Evolutionary conservation across 2,797 vertebrate species (phyloP).

Genomic region (Cirrhinus mrigala): DNA sequence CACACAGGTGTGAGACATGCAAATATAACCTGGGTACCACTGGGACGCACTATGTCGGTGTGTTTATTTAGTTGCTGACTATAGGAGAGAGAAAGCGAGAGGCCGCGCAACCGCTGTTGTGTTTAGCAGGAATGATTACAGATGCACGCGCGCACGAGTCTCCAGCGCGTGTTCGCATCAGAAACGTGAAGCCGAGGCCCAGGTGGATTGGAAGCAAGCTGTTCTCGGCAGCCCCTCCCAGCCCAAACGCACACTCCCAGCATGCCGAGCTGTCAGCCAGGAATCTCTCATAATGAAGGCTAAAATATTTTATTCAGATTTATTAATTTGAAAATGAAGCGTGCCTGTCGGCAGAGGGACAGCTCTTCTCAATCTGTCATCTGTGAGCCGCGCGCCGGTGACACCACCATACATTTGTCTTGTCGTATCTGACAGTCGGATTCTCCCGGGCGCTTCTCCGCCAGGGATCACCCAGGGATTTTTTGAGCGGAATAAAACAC

Average conservation of each 20-base stretch:
- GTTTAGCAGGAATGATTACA: slow-evolving; percentile 51
- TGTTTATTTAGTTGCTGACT: slow-evolving; percentile 44
- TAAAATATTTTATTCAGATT: slow-evolving; percentile 99
- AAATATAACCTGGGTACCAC: slow-evolving; percentile 30
- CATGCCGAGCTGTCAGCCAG: slow-evolving; percentile 94
- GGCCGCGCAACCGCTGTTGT: slow-evolving; percentile 46
- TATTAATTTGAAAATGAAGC: slow-evolving; percentile 99
- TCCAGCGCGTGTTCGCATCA: slow-evolving; percentile 63
- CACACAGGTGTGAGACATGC: slow-evolving; percentile 70
- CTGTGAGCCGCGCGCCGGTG: slow-evolving; percentile 92
- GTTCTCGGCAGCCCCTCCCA: slow-evolving; percentile 83
- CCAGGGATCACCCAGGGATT: slow-evolving; percentile 96
- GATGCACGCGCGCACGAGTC: slow-evolving; percentile 58
- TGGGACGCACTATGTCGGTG: slow-evolving; percentile 47
- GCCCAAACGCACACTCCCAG: slow-evolving; percentile 75
- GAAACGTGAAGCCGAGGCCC: slow-evolving; percentile 85
- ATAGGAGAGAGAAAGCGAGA: slow-evolving; percentile 44
- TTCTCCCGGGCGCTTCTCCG: slow-evolving; percentile 93
- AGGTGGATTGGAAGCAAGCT: slow-evolving; percentile 98
- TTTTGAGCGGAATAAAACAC: slow-evolving; percentile 98
- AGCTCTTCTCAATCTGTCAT: slow-evolving; percentile 99
- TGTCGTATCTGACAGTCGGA: slow-evolving; percentile 98
- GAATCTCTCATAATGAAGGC: slow-evolving; percentile 98
- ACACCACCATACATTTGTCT: slow-evolving; percentile 98
- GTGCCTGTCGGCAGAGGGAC: slow-evolving; percentile 98